phyloP scores from a whole-genome alignment of 2,888 invertebrate species.

The Halictus ligatus region DNA sequence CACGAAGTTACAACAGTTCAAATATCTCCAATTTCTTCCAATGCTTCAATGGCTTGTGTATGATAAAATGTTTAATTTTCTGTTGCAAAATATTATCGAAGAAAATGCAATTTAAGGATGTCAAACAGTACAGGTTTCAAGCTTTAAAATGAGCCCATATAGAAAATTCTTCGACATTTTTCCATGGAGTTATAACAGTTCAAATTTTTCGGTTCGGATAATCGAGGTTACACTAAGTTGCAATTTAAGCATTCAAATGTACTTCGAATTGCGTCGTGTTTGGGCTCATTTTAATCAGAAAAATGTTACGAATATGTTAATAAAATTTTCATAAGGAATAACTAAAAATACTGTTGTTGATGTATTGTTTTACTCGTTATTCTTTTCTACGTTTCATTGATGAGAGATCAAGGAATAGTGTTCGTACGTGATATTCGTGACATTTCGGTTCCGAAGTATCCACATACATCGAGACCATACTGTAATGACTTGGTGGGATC shows the following conservation, averaged over 20 bases:
- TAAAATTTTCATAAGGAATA: neutral
- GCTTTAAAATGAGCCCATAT: neutral
- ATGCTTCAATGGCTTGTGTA: too few relatives aligned
- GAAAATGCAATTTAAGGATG: too few relatives aligned
- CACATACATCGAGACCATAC: neutral
- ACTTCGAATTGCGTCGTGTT: neutral
- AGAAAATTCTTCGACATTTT: neutral
- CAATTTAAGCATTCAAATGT: neutral
- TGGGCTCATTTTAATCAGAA: neutral
- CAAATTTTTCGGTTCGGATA: neutral
- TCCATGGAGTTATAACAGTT: neutral
- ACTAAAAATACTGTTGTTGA: neutral
- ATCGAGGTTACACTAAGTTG: neutral
- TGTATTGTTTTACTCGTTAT: neutral
- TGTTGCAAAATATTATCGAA: neutral
- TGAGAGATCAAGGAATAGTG: neutral
- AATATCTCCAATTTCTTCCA: too few relatives aligned
- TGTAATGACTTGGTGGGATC: slow-evolving; percentile 24
- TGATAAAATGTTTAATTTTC: neutral
- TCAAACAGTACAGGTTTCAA: neutral
- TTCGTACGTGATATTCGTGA: neutral
- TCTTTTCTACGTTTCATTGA: neutral
- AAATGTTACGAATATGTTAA: neutral
- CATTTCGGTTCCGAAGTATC: neutral
- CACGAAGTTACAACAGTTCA: too few relatives aligned